phyloP scores from a whole-genome alignment of 2,113 vertebrate genomes.

The Pardalotus punctatus region DNA sequence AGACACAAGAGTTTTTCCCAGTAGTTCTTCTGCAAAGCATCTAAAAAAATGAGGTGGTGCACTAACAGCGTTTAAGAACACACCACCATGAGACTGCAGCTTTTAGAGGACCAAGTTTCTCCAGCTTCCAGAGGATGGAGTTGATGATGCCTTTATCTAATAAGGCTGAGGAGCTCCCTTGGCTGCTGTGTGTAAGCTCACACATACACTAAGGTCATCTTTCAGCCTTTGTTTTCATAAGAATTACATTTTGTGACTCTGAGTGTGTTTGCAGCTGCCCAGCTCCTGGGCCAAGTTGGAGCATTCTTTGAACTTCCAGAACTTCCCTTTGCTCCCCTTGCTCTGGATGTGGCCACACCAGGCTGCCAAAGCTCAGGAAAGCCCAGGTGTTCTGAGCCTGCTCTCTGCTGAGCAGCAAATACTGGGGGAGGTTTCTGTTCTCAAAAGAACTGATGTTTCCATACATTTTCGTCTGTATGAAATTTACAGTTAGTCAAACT shows the following conservation, averaged over 20 bases:
- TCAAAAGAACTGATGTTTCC: neutral
- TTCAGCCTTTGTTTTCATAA: neutral
- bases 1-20: neutral
- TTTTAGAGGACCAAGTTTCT: neutral
- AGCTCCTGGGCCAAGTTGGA: neutral
- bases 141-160: neutral
- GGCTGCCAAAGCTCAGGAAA: neutral
- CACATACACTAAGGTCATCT: neutral
- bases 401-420: neutral
- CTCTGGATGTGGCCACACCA: neutral
- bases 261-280: neutral
- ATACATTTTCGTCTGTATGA: neutral
- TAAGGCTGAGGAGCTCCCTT: neutral
- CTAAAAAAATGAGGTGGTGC: neutral
- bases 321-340: neutral
- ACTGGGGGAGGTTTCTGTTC: neutral
- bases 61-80: neutral
- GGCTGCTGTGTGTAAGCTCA: neutral
- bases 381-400: neutral
- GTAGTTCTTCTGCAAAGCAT: neutral
- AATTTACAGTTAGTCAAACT: neutral
- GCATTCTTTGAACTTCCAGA: neutral
- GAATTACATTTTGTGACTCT: neutral
- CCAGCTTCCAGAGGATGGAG: neutral
- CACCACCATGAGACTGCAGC: neutral